Evolutionary conservation across 1,140 invertebrate species (phyloP).

Genomic region (Apocrypta bakeri): DNA sequence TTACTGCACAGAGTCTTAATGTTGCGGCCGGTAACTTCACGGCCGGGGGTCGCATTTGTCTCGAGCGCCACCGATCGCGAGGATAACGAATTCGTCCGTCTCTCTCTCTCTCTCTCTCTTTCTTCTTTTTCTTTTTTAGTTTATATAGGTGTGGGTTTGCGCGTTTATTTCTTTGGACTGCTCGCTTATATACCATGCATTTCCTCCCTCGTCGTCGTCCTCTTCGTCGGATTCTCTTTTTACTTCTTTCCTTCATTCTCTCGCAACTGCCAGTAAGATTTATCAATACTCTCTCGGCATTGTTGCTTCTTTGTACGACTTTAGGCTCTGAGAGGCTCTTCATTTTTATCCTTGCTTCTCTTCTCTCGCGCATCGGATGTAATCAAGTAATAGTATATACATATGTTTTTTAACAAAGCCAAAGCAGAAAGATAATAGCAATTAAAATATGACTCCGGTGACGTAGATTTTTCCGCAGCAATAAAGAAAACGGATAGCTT

Average conservation of each 20-base stretch:
- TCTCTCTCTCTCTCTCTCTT: conserved; percentile 42
- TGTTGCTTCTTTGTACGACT: background rate
- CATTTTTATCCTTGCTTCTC: background rate
- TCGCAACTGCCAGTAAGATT: conserved; percentile 15
- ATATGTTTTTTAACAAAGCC: background rate
- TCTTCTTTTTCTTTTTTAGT: background rate
- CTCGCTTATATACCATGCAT: background rate
- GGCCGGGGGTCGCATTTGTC: conserved; percentile 68
- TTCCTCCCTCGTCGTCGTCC: conserved; percentile 12
- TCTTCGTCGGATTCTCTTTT: background rate
- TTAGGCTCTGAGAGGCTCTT: background rate
- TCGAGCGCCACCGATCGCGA: conserved; percentile 65
- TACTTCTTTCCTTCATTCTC: background rate
- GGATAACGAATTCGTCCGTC: conserved; percentile 67
- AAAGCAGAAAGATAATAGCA: background rate
- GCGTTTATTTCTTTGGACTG: background rate
- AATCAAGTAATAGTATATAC: background rate
- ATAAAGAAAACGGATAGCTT: background rate
- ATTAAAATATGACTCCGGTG: background rate
- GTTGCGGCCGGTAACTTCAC: conserved; percentile 54
- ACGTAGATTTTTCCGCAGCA: background rate
- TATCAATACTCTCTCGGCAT: conserved; percentile 34
- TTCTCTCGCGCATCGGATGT: background rate
- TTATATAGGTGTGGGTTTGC: background rate
- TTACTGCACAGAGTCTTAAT: conserved; percentile 29